These are phyloP conservation scores for Tringa solitaria DNA, from an alignment of 2,113 vertebrate genomes.

Conservation along the genomic window DNA sequence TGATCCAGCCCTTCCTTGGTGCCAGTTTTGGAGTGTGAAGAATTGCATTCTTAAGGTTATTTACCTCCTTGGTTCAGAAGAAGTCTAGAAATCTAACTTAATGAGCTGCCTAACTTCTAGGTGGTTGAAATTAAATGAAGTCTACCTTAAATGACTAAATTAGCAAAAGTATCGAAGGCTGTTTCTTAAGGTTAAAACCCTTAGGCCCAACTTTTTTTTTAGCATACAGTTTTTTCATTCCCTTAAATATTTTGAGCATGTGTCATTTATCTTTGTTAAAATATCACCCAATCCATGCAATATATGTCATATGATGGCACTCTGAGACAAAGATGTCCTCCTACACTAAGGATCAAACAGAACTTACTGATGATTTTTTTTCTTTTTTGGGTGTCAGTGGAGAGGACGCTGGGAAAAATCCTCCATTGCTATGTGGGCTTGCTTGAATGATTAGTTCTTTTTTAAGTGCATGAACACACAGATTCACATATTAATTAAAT, in stretches of 20 bases:
- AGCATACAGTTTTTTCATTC: neutral
- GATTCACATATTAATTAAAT: constrained; percentile 52
- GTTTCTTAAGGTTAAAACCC: neutral
- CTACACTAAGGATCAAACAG: constrained; percentile 2
- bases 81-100: neutral
- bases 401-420: neutral
- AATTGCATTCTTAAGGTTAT: neutral
- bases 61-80: neutral
- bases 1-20: neutral
- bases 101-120: neutral
- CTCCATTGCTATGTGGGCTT: constrained; percentile 28
- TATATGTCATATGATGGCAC: constrained; percentile 44
- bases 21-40: neutral
- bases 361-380: constrained; percentile 1
- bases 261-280: constrained; percentile 39
- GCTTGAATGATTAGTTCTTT: constrained; percentile 38
- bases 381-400: neutral
- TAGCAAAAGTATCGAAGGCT: neutral
- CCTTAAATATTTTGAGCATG: constrained; percentile 52
- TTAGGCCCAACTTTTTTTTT: neutral
- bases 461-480: neutral
- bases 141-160: neutral
- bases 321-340: constrained; percentile 31
- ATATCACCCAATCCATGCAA: constrained; percentile 17
- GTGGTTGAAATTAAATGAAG: neutral